Conservation (phyloP, 1,140 invertebrate genomes). For the Drosophila novamexicana region DNA sequence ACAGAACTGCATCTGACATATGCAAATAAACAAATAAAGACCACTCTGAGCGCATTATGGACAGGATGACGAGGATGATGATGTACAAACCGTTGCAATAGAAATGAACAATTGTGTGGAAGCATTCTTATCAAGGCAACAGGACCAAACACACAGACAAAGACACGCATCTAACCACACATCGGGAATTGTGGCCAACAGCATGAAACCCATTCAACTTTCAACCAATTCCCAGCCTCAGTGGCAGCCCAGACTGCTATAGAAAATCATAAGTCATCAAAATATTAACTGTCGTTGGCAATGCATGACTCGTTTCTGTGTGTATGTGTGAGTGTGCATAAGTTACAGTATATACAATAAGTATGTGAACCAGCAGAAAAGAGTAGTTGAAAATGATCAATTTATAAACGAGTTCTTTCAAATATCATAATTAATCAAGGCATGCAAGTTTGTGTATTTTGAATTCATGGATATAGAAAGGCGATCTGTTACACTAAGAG, state of each 20-base stretch:
- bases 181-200: constrained; percentile 33
- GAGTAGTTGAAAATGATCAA: too few species aligned
- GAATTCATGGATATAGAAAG: background rate
- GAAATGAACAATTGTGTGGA: constrained; percentile 23
- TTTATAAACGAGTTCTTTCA: too few species aligned
- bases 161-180: background rate
- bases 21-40: constrained; percentile 16
- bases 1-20: constrained; percentile 25
- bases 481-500: too few species aligned
- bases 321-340: background rate
- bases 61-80: constrained; percentile 3
- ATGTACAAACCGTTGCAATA: constrained; percentile 22
- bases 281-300: constrained; percentile 44
- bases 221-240: constrained; percentile 10
- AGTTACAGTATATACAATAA: background rate
- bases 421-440: too few species aligned
- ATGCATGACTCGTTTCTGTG: constrained; percentile 23
- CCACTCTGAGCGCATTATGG: constrained; percentile 10
- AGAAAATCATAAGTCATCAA: constrained; percentile 57
- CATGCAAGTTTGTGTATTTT: too few species aligned
- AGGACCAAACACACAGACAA: constrained; percentile 3
- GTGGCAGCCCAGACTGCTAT: constrained; percentile 8
- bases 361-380: background rate
- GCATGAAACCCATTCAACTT: constrained; percentile 22
- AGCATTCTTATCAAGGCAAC: constrained; percentile 23